Evolutionary conservation across 2,797 vertebrate genomes (phyloP).

Genomic region (Etheostoma nigrum): DNA sequence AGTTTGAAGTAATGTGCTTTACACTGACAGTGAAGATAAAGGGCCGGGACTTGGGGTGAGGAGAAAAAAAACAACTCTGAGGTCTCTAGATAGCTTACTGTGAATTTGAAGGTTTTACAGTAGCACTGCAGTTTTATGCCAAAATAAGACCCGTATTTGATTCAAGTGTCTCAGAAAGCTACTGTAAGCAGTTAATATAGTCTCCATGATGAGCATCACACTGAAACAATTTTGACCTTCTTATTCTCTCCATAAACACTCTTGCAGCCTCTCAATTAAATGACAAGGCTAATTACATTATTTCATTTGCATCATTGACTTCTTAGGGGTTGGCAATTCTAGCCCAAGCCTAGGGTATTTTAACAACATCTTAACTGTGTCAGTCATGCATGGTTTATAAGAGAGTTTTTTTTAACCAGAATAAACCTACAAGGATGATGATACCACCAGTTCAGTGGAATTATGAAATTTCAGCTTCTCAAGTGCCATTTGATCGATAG

Average conservation of each 20-base stretch:
- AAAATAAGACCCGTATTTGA: conserved; percentile 50
- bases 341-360: conserved; percentile 44
- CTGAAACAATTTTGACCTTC: conserved; percentile 64
- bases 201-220: conserved; percentile 46
- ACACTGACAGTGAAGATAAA: conserved; percentile 79
- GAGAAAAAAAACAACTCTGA: conserved; percentile 40
- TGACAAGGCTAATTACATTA: conserved; percentile 63
- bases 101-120: conserved; percentile 64
- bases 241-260: conserved; percentile 58
- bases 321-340: conserved; percentile 40
- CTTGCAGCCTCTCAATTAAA: conserved; percentile 55
- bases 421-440: conserved; percentile 29
- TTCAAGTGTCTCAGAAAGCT: conserved; percentile 63
- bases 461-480: conserved; percentile 9
- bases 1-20: conserved; percentile 76
- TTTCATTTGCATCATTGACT: conserved; percentile 63
- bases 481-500: conserved; percentile 20
- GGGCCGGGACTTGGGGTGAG: conserved; percentile 56
- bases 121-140: conserved; percentile 62
- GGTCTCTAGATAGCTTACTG: conserved; percentile 60
- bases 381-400: conserved; percentile 35
- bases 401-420: conserved; percentile 21
- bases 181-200: conserved; percentile 66
- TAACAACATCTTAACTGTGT: conserved; percentile 38
- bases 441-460: conserved; percentile 5